phyloP scores from a whole-genome alignment of 2,888 invertebrate genomes.

The Sisyra nigra region DNA sequence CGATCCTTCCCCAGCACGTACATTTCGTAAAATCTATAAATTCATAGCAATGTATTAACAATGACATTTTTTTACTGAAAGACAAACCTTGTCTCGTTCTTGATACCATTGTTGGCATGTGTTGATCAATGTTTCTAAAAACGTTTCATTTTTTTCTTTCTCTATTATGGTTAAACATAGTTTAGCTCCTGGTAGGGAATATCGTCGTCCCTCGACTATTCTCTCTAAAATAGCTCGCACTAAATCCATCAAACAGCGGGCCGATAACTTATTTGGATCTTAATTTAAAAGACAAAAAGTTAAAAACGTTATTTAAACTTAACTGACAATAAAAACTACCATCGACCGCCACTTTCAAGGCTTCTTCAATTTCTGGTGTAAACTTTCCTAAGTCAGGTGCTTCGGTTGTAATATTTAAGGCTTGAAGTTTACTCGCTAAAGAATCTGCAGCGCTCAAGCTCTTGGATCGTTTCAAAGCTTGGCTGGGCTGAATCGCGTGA shows the following conservation, averaged over 20 bases:
- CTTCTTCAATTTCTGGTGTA: constrained; percentile 52
- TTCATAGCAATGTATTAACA: not conserved
- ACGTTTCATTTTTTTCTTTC: constrained; percentile 75
- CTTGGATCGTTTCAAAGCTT: constrained; percentile 58
- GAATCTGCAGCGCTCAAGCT: constrained; percentile 66
- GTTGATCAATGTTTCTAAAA: constrained; percentile 75
- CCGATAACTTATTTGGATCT: constrained; percentile 65
- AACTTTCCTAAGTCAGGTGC: constrained; percentile 63
- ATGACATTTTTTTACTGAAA: constrained; percentile 14
- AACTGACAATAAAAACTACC: constrained; percentile 24
- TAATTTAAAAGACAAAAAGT: constrained; percentile 12
- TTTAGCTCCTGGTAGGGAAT: constrained; percentile 70
- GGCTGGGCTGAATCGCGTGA: constrained; percentile 20
- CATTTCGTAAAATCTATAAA: constrained; percentile 32
- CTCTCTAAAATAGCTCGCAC: constrained; percentile 67
- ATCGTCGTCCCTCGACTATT: constrained; percentile 62
- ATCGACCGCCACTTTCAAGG: constrained; percentile 59
- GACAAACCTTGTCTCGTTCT: constrained; percentile 52
- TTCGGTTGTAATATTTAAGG: constrained; percentile 45
- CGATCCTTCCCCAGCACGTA: constrained; percentile 43
- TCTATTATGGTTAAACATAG: constrained; percentile 76
- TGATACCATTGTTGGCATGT: constrained; percentile 85
- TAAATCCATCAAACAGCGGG: constrained; percentile 66
- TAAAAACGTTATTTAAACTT: not conserved
- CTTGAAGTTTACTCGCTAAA: constrained; percentile 48